Evolutionary conservation across 2,888 invertebrate genomes (phyloP), one percentile per base, ranked within the genome.

Genomic region (Polydrusus tereticollis): DNA sequence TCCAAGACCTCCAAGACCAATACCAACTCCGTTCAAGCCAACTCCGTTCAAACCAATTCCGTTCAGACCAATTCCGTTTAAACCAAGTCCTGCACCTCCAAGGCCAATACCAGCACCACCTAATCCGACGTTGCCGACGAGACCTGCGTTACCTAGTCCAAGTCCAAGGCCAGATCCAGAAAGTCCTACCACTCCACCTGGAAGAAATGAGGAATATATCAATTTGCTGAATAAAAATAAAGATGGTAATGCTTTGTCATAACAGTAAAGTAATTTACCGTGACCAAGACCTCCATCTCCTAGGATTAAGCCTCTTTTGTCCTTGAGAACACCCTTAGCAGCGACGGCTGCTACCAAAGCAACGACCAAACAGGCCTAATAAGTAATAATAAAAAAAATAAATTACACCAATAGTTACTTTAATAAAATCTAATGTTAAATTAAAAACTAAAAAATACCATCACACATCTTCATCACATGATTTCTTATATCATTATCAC

Each of bases 291-390:
- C 77, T 33, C 65, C 75, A 70, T 77, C 66, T 50, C 81, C 82
- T 50, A 82, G 73, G 6, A 79, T 45, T 18, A 82, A 76, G 10
- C 82, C 82, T 64, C 82, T 78, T 73, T 82, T 82, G 55, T 79
- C 81, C 36, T 80, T 78, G 63, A 59, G 29, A 14, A 62, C 47
- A 1, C 70, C 63, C 23, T 69, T 63, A 12, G 68, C 68, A 21
- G 74, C 75, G 21, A 79, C 67, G 43, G 76, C 60, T 18, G 74
- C 78, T 50, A 77, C 74, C n/a, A 78, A 69, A 33, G 80, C 67
- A 8, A 82, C 73, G 52, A 79, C 73, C 23, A 81, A 60, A 65
- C 78, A 80, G 55, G 80, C 76, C 82, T 82, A 70, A 20, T n/a
- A n/a, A n/a, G n/a, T n/a, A n/a, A n/a, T n/a, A 76, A 77, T 45